phyloP scores from a whole-genome alignment of 2,113 vertebrate genomes.

The Turdus rufiventris region DNA sequence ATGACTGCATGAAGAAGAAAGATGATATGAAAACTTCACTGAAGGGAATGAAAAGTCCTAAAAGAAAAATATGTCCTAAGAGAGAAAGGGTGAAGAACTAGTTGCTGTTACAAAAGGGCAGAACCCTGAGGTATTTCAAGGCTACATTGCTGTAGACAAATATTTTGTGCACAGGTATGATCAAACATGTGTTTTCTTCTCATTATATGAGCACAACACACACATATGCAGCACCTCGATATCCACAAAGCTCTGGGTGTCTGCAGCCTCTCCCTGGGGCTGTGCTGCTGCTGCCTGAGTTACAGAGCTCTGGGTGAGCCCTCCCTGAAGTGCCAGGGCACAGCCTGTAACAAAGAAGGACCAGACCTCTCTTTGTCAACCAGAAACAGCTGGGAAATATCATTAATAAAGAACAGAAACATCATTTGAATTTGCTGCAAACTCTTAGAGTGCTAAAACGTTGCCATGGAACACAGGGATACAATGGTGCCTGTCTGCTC shows the following conservation, averaged over 20 bases:
- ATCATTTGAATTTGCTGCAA: neutral
- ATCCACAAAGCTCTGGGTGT: no score
- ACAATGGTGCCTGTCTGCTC: neutral
- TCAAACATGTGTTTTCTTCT: neutral
- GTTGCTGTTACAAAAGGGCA: neutral
- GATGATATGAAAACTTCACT: neutral
- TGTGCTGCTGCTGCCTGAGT: neutral
- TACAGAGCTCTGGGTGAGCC: neutral
- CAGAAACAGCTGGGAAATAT: neutral
- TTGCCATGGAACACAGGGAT: neutral
- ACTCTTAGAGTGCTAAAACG: neutral
- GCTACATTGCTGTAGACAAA: neutral
- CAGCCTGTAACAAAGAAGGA: neutral
- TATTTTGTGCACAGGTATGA: neutral
- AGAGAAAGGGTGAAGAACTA: neutral
- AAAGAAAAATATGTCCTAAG: neutral
- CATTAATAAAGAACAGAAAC: neutral
- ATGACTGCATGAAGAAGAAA: neutral
- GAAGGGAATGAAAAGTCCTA: neutral
- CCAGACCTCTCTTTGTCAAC: neutral
- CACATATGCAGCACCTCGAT: accelerated
- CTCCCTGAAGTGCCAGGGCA: neutral
- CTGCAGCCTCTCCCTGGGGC: neutral
- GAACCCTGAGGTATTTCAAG: neutral
- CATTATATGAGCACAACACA: neutral